These are phyloP conservation scores for Drosophila anomalata DNA, from an alignment of 2,888 invertebrate species.

Conservation along the genomic window DNA sequence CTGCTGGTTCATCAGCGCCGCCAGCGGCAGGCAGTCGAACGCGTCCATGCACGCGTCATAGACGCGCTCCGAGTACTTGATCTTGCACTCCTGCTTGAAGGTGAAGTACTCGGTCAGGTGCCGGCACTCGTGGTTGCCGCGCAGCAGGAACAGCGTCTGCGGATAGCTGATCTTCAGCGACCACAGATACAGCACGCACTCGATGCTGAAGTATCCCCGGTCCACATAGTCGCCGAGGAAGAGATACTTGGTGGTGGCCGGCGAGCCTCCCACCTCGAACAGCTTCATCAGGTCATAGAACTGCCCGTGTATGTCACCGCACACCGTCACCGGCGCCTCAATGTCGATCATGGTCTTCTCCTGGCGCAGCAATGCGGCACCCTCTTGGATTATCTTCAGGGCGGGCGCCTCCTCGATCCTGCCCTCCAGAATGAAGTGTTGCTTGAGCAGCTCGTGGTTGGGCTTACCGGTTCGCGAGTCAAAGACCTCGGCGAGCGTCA, in stretches of 20 bases:
- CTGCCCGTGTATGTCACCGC: constrained; percentile 99
- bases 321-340: constrained; percentile 99
- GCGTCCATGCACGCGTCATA: constrained; percentile 99
- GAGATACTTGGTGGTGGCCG: constrained; percentile 99
- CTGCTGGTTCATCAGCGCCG: constrained; percentile 99
- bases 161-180: constrained; percentile 99
- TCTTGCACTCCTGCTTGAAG: constrained; percentile 99
- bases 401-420: constrained; percentile 99
- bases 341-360: constrained; percentile 99
- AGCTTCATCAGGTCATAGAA: constrained; percentile 99
- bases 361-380: constrained; percentile 92
- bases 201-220: constrained; percentile 93
- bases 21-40: constrained; percentile 99
- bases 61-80: constrained; percentile 99
- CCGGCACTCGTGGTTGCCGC: constrained; percentile 99
- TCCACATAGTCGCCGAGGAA: constrained; percentile 99
- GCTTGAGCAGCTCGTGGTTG: constrained; percentile 98
- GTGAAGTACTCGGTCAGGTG: constrained; percentile 99
- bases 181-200: constrained; percentile 99
- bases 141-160: constrained; percentile 98
- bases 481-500: constrained; percentile 98
- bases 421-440: constrained; percentile 99
- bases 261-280: constrained; percentile 99
- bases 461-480: constrained; percentile 97
- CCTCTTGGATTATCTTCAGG: constrained; percentile 98